Base-by-base conservation (phyloP, 2,797 vertebrate species). In the Silurus lanzhouensis region DNA sequence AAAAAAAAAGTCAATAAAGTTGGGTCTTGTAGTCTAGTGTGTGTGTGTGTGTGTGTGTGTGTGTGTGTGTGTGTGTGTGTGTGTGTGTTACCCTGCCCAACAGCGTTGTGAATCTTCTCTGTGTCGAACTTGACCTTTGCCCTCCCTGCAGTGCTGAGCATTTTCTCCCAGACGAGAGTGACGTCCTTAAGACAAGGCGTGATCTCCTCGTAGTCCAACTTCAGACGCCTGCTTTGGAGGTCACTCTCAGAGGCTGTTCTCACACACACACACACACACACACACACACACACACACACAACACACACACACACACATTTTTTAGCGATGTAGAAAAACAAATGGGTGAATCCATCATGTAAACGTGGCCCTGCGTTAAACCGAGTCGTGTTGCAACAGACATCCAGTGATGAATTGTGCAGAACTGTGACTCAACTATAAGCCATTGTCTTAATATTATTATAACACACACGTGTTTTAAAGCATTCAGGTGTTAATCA, bases 141-240 rank as follows among this genome's bases (percentile, higher is more conserved):
- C 89, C 97, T 97, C 83, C 95, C 96, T 14, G 95, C 94, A 1
- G 94, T 96, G 90, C 92, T 95, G 80, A 99, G 92, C 96, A 99
- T 98, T 93, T 96, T 98, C 92, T 99, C 98, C 98, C 98, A 99
- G 84, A 98, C 95, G 72, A 95, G 83, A 8, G 97, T 98, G 82
- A 99, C 97, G 8, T 99, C 98, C 92, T 98, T 99, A 77, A 99
- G 95, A 90, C 97, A 99, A 0, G 97, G 97, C 38, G 98, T 99
- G 91, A 99, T 98, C 94, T 99, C 98, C 90, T 99, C 98, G 0
- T 99, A 99, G 91, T 98, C 97, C 31, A 99, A 95, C 93, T 99
- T 99, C 79, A 98, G 93, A 1, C 98, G 96, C 85, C 96, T 97
- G 92, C 97, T 99, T 93, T 97, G 96, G 87, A 98, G 95, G 91